phyloP scores from a whole-genome alignment of 2,797 vertebrate species.

The Cossypha heuglini region DNA sequence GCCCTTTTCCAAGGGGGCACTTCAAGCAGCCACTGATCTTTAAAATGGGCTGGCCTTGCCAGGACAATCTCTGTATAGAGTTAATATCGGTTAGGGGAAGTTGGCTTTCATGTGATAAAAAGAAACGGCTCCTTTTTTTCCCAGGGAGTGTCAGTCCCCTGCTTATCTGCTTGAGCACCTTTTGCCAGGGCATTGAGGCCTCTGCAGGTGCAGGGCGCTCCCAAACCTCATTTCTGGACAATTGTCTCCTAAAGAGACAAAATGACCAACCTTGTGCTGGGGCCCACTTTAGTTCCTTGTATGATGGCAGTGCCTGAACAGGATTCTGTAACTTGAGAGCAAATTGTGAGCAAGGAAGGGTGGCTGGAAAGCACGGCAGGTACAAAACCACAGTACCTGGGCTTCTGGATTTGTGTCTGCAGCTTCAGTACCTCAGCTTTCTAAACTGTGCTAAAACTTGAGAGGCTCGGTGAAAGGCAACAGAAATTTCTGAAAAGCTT shows the following conservation, averaged over 20 bases:
- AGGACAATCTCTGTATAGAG: neutral
- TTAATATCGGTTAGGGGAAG: neutral
- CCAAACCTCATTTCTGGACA: neutral
- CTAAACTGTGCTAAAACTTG: neutral
- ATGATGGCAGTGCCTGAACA: neutral
- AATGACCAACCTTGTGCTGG: neutral
- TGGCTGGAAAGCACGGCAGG: neutral
- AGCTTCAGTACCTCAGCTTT: neutral
- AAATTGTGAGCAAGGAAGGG: neutral
- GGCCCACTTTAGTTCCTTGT: neutral
- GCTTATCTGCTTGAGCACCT: neutral
- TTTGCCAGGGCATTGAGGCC: neutral
- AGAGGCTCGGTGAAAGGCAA: neutral
- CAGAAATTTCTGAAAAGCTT: neutral
- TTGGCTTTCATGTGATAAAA: neutral
- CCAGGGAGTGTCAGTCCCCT: neutral
- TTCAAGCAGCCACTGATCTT: neutral
- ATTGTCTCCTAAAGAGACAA: neutral
- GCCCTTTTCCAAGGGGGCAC: neutral
- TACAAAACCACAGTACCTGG: neutral
- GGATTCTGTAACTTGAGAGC: neutral
- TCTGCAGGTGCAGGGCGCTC: neutral
- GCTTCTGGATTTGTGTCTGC: neutral
- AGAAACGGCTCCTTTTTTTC: neutral
- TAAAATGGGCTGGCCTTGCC: neutral